Base-by-base conservation (phyloP, 2,888 invertebrate species). In the Pharmacophagus antenor region DNA sequence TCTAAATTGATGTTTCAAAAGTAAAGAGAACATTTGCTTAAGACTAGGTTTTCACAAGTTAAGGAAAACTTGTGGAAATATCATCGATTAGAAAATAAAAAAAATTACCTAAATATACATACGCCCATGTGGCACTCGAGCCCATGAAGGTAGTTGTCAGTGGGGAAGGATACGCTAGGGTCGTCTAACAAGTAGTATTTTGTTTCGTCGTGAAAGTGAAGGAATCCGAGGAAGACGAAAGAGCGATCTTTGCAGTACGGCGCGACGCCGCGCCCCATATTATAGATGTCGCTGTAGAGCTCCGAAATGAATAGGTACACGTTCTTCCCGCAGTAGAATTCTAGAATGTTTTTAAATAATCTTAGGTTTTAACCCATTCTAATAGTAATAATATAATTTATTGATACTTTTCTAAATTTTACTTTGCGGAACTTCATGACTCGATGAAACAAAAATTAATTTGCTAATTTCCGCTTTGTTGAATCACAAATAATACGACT, bases 261-360 rank as follows among this genome's bases (percentile, higher is more conserved):
- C 1, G 89, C 80, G 0, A 75, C 59, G 0, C 88, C 88, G 3
- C 70, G 72, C 0, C 88, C 90, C 82, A 89, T 85, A 63, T 78
- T 74, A 70, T 89, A 89, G 18, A 90, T 87, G 50, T 90, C 90
- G 31, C 84, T 88, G 76, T 89, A 90, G 0, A 85, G 62, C 65
- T 89, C 88, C 0, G 89, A 89, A 2, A 85, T 31, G 66, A 90
- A 89, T 8, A 90, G 72, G 71, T 90, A 90, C 0, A 88, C 85
- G 69, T 90, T 89, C 63, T 82, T 88, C 5, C 89, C 89, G 69
- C 89, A 90, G 72, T 88, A 88, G 72, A 70, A 90, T 59, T 89
- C 89, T 90, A 76, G 1, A 71, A 74, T 1, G n/a, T 2, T 15
- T 27, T 15, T 15, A 42, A 17, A 42, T 0, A 42, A n/a, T 12